A percentile compares a stretch with the other conserved stretches of the same genome.
phyloP scores from a whole-genome alignment of 2,797 vertebrate genomes.

The Heliangelus exortis region DNA sequence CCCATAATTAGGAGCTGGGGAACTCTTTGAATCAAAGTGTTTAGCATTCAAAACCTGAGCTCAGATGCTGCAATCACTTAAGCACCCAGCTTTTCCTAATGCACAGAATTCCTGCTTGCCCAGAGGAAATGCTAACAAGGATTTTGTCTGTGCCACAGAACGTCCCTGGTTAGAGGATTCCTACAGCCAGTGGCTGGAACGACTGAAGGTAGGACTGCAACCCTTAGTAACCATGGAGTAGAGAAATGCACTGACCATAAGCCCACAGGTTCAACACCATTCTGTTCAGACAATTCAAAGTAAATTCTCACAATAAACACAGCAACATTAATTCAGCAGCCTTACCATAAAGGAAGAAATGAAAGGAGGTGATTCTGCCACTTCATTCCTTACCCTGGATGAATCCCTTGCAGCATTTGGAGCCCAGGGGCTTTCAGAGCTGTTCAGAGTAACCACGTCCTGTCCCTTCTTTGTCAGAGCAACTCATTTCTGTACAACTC shows the following conservation, averaged over 20 bases:
- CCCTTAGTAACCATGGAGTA: neutral
- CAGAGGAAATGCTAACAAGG: neutral
- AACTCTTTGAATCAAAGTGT: accelerated
- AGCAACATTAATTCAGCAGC: neutral
- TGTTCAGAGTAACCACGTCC: accelerated
- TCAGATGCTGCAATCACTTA: neutral
- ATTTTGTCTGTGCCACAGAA: constrained; percentile 76
- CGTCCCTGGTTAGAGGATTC: constrained; percentile 95
- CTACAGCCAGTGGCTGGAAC: constrained; percentile 89
- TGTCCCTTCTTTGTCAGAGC: neutral
- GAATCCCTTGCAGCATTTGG: neutral
- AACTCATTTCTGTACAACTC: accelerated
- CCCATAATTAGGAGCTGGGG: neutral
- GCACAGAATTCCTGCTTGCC: neutral
- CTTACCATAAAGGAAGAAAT: neutral
- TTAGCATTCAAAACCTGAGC: neutral
- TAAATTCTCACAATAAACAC: too few species aligned
- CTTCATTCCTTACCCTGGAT: neutral
- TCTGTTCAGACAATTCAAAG: neutral
- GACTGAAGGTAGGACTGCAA: constrained; percentile 84
- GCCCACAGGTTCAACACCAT: neutral
- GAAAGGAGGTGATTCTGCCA: neutral
- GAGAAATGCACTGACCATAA: neutral
- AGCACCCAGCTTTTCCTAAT: neutral
- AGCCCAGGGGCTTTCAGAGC: neutral